These are phyloP conservation scores for Varanus komodoensis DNA, from an alignment of 2,113 vertebrate species.

Conservation along the genomic window DNA sequence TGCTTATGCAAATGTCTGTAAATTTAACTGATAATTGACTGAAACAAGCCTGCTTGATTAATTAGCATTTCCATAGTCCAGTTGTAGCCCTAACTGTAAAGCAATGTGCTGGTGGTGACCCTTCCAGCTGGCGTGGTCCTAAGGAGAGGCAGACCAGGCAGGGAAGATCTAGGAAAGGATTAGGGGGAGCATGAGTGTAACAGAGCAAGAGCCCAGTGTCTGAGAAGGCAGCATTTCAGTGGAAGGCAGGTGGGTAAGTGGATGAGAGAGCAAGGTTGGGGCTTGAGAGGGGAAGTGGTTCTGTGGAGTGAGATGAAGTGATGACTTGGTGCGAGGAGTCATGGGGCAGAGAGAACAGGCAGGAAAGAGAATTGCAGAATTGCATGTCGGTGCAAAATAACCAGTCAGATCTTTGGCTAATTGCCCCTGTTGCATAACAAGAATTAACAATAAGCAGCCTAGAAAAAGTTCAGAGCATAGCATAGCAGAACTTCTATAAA, in stretches of 20 bases:
- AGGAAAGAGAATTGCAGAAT: background rate
- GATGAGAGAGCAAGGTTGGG: background rate
- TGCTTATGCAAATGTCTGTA: background rate
- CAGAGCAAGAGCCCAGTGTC: background rate
- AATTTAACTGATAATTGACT: background rate
- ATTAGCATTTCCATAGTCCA: background rate
- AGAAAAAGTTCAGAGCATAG: constrained; percentile 22
- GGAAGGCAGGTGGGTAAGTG: background rate
- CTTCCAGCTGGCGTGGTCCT: background rate
- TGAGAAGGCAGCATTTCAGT: background rate
- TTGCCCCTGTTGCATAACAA: background rate
- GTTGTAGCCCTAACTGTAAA: background rate
- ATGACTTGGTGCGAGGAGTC: background rate
- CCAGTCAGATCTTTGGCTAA: background rate
- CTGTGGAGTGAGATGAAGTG: background rate
- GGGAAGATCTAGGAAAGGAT: background rate
- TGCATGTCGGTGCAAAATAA: constrained; percentile 1
- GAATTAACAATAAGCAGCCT: constrained; percentile 52
- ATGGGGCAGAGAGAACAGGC: background rate
- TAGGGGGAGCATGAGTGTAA: accelerated
- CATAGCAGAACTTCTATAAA: constrained; percentile 36
- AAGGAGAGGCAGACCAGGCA: background rate
- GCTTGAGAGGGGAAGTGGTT: background rate
- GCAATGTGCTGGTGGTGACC: no score
- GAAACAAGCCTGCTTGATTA: background rate